A percentile compares a stretch with the other conserved stretches of the same genome.
phyloP scores from a whole-genome alignment of 2,888 invertebrate species.

The Nomada goodeniana region DNA sequence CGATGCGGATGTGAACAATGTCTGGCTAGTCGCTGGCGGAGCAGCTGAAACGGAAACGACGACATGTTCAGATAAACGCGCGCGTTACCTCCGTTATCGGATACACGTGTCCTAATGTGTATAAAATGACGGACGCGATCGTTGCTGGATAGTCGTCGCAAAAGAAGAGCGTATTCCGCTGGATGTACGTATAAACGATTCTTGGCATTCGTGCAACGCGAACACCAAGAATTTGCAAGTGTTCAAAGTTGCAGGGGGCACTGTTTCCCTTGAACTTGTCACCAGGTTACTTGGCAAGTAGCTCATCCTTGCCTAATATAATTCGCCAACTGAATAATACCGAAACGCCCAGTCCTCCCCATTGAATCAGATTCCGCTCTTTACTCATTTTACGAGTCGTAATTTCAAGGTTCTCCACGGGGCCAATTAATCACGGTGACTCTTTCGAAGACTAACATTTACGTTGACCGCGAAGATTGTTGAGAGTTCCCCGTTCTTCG shows the following conservation, averaged over 20 bases:
- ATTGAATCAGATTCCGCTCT: conserved; percentile 1
- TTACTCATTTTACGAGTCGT: neutral
- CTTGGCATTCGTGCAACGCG: neutral
- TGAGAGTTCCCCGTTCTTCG: too few relatives aligned
- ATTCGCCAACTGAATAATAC: conserved; percentile 3
- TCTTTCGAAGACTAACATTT: neutral
- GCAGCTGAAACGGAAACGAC: conserved; percentile 36
- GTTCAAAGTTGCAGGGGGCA: conserved; percentile 11
- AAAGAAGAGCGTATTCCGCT: conserved; percentile 12
- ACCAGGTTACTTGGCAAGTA: conserved; percentile 6
- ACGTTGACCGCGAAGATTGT: too few relatives aligned
- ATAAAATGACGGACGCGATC: conserved; percentile 51
- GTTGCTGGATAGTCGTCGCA: conserved; percentile 54
- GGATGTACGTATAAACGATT: conserved; percentile 17
- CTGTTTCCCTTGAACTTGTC: neutral
- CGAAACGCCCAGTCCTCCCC: neutral
- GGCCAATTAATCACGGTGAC: neutral
- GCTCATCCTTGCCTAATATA: neutral
- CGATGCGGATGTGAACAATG: conserved; percentile 27
- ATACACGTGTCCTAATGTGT: conserved; percentile 51
- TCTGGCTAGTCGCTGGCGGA: conserved; percentile 1
- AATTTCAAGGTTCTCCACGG: neutral
- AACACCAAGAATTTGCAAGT: conserved; percentile 14
- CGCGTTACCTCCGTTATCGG: conserved; percentile 39
- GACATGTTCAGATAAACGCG: conserved; percentile 39